A percentile compares a stretch with the other conserved stretches of the same genome.
Conservation (phyloP, 2,888 invertebrate genomes). For the Chymomyza amoena region DNA sequence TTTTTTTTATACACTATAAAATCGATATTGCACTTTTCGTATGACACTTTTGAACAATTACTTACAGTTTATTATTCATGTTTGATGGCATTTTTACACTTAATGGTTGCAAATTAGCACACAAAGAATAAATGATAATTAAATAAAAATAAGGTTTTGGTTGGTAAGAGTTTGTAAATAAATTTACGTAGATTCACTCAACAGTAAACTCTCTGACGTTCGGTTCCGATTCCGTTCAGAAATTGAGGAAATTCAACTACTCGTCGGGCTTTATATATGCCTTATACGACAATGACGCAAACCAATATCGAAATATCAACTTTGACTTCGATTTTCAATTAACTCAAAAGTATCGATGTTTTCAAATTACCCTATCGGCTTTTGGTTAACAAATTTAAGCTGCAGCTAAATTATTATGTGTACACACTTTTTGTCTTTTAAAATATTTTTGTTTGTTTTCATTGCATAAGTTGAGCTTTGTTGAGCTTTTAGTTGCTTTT, state of each 20-base stretch:
- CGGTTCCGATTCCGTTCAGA: slow-evolving; percentile 9
- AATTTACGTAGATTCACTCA: background rate
- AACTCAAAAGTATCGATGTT: background rate
- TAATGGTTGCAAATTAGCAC: slow-evolving; percentile 75
- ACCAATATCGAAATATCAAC: background rate
- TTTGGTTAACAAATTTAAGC: background rate
- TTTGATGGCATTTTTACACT: slow-evolving; percentile 78
- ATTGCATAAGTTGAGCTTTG: too few species aligned
- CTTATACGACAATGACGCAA: slow-evolving; percentile 24
- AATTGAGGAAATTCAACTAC: slow-evolving; percentile 9
- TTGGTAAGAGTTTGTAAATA: slow-evolving; percentile 23
- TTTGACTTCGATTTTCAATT: background rate
- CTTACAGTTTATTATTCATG: slow-evolving; percentile 79
- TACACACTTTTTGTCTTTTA: background rate
- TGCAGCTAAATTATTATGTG: background rate
- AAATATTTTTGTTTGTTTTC: background rate
- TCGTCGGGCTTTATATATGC: background rate
- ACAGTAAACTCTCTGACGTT: slow-evolving; percentile 12
- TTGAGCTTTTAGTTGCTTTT: too few species aligned
- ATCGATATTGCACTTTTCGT: slow-evolving; percentile 65
- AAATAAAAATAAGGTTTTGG: slow-evolving; percentile 45
- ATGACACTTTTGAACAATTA: slow-evolving; percentile 60
- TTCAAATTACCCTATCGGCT: background rate
- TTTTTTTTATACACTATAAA: slow-evolving; percentile 68
- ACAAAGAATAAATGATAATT: slow-evolving; percentile 48